Evolutionary conservation across 2,888 invertebrate species (phyloP).

Genomic region (Phaonia tiefii): DNA sequence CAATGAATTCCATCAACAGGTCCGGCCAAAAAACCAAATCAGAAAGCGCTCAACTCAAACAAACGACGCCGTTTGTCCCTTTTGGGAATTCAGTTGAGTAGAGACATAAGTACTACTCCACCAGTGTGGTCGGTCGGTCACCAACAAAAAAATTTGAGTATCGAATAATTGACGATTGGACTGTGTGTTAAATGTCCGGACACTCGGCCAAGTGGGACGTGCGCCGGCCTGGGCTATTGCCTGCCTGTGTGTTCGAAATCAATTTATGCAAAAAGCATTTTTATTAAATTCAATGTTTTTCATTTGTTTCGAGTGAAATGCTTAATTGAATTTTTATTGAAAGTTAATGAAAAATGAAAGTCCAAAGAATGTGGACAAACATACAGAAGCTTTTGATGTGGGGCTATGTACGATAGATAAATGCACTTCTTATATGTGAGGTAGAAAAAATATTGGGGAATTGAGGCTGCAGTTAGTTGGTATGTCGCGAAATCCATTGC

Average conservation of each 20-base stretch:
- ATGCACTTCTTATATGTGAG: too few species aligned
- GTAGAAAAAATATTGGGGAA: too few species aligned
- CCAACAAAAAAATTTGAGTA: slow-evolving; percentile 19
- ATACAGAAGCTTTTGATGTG: too few species aligned
- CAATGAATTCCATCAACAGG: slow-evolving; percentile 11
- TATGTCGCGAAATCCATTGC: too few species aligned
- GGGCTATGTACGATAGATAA: too few species aligned
- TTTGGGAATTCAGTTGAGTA: slow-evolving; percentile 31
- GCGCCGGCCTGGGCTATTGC: background rate
- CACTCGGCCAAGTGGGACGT: background rate
- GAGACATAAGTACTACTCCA: background rate
- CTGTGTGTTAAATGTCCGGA: background rate
- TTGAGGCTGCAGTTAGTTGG: too few species aligned
- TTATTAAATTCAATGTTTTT: slow-evolving; percentile 8
- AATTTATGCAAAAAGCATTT: slow-evolving; percentile 20
- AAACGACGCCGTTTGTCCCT: slow-evolving; percentile 11
- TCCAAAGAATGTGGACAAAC: too few species aligned
- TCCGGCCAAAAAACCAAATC: background rate
- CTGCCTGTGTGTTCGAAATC: background rate
- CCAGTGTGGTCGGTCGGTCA: background rate
- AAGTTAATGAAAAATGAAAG: too few species aligned
- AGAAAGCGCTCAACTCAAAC: background rate
- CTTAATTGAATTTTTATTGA: too few species aligned
- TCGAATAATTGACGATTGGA: slow-evolving; percentile 9
- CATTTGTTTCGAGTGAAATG: too few species aligned